Conservation (phyloP, 2,888 invertebrate species). For the Hedya salicella region DNA sequence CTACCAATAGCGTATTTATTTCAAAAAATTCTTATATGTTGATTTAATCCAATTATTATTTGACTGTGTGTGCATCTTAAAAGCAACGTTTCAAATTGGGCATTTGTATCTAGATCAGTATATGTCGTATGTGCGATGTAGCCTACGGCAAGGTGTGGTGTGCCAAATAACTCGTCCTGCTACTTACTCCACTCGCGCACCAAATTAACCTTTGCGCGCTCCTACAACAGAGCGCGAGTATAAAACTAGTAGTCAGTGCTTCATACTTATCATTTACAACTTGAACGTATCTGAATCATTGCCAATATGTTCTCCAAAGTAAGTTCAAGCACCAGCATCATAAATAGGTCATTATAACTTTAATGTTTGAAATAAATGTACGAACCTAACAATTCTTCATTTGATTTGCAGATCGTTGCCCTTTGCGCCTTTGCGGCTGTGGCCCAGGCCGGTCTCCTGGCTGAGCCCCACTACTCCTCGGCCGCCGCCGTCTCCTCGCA, state of each 20-base stretch:
- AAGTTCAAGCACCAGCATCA: constrained; percentile 49
- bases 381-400: neutral
- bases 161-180: constrained; percentile 21
- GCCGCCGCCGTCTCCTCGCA: constrained; percentile 50
- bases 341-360: no score
- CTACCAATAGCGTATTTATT: no score
- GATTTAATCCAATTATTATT: no score
- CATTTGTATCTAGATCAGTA: constrained; percentile 16
- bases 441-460: constrained; percentile 42
- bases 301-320: constrained; percentile 66
- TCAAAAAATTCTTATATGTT: no score
- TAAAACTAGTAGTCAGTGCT: constrained; percentile 5
- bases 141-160: constrained; percentile 15
- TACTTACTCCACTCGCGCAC: constrained; percentile 6
- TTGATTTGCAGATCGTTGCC: constrained; percentile 58
- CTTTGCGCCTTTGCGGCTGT: constrained; percentile 14
- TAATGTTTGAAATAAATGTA: no score
- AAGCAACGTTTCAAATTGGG: neutral
- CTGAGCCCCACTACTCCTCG: constrained; percentile 52
- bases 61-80: no score
- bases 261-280: constrained; percentile 32
- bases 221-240: constrained; percentile 8
- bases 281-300: constrained; percentile 36
- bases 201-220: neutral
- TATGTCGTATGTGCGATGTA: constrained; percentile 4